Base-by-base conservation (phyloP, 2,888 invertebrate genomes). In the Aplocera efformata region DNA sequence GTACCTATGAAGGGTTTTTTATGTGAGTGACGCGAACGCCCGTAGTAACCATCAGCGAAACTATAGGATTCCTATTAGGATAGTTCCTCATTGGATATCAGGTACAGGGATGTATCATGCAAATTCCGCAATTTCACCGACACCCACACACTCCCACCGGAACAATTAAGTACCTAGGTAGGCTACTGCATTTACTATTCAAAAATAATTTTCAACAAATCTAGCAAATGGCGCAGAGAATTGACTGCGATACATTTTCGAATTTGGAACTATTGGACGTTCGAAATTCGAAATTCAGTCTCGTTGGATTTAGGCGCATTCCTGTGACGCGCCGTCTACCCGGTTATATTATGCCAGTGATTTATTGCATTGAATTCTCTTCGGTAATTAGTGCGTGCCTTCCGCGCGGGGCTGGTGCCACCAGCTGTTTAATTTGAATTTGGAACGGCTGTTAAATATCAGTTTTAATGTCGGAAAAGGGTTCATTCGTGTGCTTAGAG, bases 281-380 rank as follows among this genome's bases (percentile, higher is more conserved):
- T 61, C 63, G 50, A 67, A 73, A 72, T 79, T 73, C 71, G 13
- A 69, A 78, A 79, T 72, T 71, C 60, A 67, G 51, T 59, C 55
- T 49, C 58, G 32, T 59, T 76, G 77, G 81, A 81, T 82, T 81
- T 78, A 72, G 79, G 73, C 65, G 72, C 81, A 82, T 86, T 70
- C 84, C 84, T 54, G 54, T 74, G 80, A 72, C 75, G 74, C 75
- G 78, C 74, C 74, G 72, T 60, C 63, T 60, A 58, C 74, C 71
- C 79, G 67, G 81, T 76, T 85, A 83, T 86, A 86, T 85, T 85
- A 84, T 85, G 77, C 67, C 82, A 66, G 77, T 85, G 88, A 88
- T 88, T 88, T 86, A 88, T 88, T 72, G 85, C 84, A 88, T 86
- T 67, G 85, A 79, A 88, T 88, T 84, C 85, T 79, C 79, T 69